Percentiles rank a stretch among this genome's conserved stretches.
Conservation (phyloP, 23 tunicate genomes). For the Trididemnum miniatum region DNA sequence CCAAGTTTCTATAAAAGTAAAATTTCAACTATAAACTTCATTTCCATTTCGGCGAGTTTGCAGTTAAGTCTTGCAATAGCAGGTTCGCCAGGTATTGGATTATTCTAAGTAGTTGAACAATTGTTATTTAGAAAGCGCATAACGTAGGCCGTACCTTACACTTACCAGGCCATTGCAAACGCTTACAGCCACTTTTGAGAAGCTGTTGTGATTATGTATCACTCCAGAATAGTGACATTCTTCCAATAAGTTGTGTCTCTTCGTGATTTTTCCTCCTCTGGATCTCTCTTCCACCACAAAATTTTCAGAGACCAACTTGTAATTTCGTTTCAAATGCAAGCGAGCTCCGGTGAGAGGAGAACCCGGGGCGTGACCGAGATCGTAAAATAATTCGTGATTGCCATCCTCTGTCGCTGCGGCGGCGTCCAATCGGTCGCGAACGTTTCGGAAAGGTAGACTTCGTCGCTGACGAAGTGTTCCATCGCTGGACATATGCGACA, state of each 20-base stretch:
- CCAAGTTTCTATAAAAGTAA: too few relatives aligned
- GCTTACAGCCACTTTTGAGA: conserved; percentile 88
- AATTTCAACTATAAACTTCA: too few relatives aligned
- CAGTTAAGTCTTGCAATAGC: too few relatives aligned
- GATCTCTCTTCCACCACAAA: conserved; percentile 81
- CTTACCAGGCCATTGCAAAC: conserved; percentile 95
- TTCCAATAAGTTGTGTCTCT: conserved; percentile 59
- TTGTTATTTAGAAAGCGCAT: too few relatives aligned
- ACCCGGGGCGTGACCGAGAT: conserved; percentile 58
- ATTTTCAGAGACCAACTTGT: conserved; percentile 83
- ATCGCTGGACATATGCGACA: conserved; percentile 27
- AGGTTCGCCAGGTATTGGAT: too few relatives aligned
- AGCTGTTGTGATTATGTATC: conserved; percentile 84
- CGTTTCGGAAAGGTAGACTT: conserved; percentile 36
- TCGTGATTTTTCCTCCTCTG: conserved; percentile 62
- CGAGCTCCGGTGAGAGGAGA: conserved; percentile 52
- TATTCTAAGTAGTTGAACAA: too few relatives aligned
- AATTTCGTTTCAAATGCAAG: conserved; percentile 74
- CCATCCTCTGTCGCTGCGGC: conserved; percentile 56
- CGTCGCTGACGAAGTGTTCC: conserved; percentile 40
- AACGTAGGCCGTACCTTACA: too few relatives aligned
- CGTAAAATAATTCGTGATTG: conserved; percentile 73
- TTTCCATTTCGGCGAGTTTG: too few relatives aligned
- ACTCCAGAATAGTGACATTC: conserved; percentile 91
- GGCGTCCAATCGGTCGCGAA: conserved; percentile 49